A percentile compares a stretch with the other conserved stretches of the same genome.
These are phyloP conservation scores for Torymus tubicola DNA, from an alignment of 2,888 invertebrate genomes.

Conservation along the genomic window DNA sequence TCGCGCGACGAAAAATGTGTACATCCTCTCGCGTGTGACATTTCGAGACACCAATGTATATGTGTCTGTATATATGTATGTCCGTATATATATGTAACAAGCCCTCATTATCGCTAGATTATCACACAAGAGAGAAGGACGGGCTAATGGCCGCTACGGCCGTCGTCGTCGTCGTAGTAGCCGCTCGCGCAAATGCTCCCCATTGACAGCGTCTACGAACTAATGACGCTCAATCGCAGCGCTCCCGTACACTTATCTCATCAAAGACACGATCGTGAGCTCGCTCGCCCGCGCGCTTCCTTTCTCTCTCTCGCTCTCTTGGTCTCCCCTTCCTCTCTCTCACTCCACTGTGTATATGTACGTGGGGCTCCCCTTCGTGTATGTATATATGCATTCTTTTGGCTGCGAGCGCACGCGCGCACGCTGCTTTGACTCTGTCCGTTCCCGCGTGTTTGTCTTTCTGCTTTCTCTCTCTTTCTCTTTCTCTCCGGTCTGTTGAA, in stretches of 20 bases:
- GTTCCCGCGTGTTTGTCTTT: conserved; percentile 6
- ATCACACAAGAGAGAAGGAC: conserved; percentile 64
- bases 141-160: conserved; percentile 64
- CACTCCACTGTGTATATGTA: not conserved
- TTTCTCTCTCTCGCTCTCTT: not conserved
- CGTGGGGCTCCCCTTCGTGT: too few species aligned
- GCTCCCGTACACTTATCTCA: conserved; percentile 48
- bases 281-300: conserved; percentile 7
- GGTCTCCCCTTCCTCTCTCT: not conserved
- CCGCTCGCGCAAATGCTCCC: conserved; percentile 41
- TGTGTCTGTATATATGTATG: not conserved
- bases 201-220: conserved; percentile 70
- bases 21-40: conserved; percentile 38
- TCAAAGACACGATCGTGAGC: conserved; percentile 47
- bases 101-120: conserved; percentile 73
- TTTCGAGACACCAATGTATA: conserved; percentile 26
- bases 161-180: conserved; percentile 58
- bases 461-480: conserved; percentile 7
- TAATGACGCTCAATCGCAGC: conserved; percentile 67
- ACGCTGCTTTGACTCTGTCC: not conserved
- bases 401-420: too few species aligned
- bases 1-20: conserved; percentile 28
- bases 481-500: not conserved
- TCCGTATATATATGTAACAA: conserved; percentile 63
- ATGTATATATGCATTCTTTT: conserved; percentile 11